Base-by-base conservation (phyloP, 2,888 invertebrate genomes). In the Drosophila prostipennis region DNA sequence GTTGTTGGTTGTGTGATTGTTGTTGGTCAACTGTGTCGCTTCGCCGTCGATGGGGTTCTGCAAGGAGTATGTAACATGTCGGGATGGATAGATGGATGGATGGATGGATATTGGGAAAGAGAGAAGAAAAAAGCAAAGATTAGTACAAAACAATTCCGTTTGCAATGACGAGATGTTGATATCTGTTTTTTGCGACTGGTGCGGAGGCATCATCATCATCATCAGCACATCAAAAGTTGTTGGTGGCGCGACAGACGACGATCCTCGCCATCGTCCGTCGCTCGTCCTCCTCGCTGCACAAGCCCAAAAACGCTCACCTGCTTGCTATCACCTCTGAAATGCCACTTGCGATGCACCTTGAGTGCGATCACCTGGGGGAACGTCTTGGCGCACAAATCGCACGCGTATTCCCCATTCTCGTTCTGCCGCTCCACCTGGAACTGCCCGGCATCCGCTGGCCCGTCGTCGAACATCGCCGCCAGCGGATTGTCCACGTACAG, bases 281-380 rank as follows among this genome's bases (percentile, higher is more conserved):
- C 49, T 56, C 53, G 42, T 78, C 79, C 83, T 86, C 90, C 90
- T 90, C 90, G 82, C 90, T 89, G 90, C 90, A 90, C 90, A 87
- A 90, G 90, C 83, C 90, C 87, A 84, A 87, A 84, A 84, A 84
- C 72, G 91, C 91, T 91, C 91, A 92, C 92, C 91, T 92, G 92
- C 90, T 92, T 92, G 86, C 91, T 91, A 90, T 92, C 92, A 90
- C 91, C 91, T 86, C 92, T 91, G 89, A 92, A 92, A 91, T 92
- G 92, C 92, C 92, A 92, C 82, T 92, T 92, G 79, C 92, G 91
- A 90, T 92, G 92, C 74, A 92, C 92, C 87, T 92, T 92, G 59
- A 92, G 84, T 65, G 92, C 92, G 60, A 91, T 92, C 87, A 92
- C 90, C 81, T 91, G 91, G 57, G 91, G 89, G 76, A 92, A 92